These are phyloP conservation scores for Pyrgus malvae DNA, from an alignment of 2,888 invertebrate genomes.

Conservation along the genomic window DNA sequence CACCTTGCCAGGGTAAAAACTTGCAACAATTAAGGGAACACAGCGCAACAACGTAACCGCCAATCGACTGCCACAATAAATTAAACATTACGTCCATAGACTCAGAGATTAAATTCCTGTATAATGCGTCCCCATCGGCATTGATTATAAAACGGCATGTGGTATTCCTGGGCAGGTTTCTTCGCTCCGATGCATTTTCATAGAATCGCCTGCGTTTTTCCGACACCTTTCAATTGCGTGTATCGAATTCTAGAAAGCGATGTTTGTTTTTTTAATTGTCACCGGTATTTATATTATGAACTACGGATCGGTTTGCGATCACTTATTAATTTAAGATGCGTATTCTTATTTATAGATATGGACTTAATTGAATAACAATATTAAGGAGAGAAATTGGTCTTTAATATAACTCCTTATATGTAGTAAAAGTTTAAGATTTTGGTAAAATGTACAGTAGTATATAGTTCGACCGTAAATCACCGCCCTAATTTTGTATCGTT, in stretches of 20 bases:
- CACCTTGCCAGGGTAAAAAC: slow-evolving; percentile 78
- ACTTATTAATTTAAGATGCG: slow-evolving; percentile 5
- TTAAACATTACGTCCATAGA: slow-evolving; percentile 58
- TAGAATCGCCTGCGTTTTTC: slow-evolving; percentile 78
- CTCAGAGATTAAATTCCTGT: slow-evolving; percentile 65
- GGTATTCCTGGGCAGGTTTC: slow-evolving; percentile 74
- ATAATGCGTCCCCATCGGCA: slow-evolving; percentile 50
- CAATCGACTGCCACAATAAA: slow-evolving; percentile 60
- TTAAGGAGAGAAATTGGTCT: no score
- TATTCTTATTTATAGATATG: neutral
- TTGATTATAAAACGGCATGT: slow-evolving; percentile 62
- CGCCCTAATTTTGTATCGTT: no score
- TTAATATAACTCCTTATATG: no score
- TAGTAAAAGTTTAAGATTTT: no score
- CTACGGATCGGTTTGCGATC: neutral
- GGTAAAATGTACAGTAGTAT: no score
- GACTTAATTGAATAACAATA: no score
- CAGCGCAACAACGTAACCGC: slow-evolving; percentile 60
- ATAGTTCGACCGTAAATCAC: no score
- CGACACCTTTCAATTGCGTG: slow-evolving; percentile 79
- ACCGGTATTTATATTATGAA: slow-evolving; percentile 36
- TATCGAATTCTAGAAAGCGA: slow-evolving; percentile 78
- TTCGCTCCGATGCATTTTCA: slow-evolving; percentile 75
- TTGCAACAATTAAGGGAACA: slow-evolving; percentile 72
- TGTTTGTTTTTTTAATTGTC: slow-evolving; percentile 43